A percentile compares a stretch with the other conserved stretches of the same genome.
These are phyloP conservation scores for Agapostemon virescens DNA, from an alignment of 2,888 invertebrate species.

Conservation along the genomic window DNA sequence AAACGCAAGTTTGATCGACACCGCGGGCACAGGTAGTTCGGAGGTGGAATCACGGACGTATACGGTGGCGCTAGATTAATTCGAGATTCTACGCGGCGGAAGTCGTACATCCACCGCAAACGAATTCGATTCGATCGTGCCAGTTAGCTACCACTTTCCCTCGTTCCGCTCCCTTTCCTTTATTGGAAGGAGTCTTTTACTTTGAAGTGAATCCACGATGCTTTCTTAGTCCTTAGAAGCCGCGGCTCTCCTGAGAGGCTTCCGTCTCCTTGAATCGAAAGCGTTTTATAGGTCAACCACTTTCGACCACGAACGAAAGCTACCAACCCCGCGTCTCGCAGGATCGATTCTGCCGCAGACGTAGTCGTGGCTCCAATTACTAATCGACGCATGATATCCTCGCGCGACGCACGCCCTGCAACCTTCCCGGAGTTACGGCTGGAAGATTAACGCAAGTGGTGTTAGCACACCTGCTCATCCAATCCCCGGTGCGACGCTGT, in stretches of 20 bases:
- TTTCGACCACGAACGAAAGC: conserved; percentile 30
- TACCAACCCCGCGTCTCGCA: neutral
- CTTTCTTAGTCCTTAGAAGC: conserved; percentile 14
- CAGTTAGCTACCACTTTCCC: conserved; percentile 3
- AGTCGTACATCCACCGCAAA: neutral
- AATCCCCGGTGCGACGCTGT: conserved; percentile 42
- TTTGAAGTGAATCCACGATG: conserved; percentile 29
- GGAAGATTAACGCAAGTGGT: conserved; percentile 75
- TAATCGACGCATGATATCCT: conserved; percentile 70
- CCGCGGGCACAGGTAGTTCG: neutral
- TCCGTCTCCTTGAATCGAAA: conserved; percentile 25
- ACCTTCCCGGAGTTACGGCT: conserved; percentile 67
- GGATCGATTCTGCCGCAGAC: conserved; percentile 54
- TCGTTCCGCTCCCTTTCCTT: conserved; percentile 23
- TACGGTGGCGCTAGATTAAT: neutral
- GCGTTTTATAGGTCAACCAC: conserved; percentile 53
- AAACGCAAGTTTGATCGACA: neutral
- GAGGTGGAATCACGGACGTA: neutral
- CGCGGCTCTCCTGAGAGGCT: conserved; percentile 2
- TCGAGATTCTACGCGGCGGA: neutral
- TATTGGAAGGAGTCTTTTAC: conserved; percentile 20
- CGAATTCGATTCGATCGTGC: conserved; percentile 27
- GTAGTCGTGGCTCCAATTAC: conserved; percentile 66
- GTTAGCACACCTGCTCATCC: conserved; percentile 76
- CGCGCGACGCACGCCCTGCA: conserved; percentile 41